Evolutionary conservation across 2,888 invertebrate species (phyloP).

Genomic region (Agrypnus murinus): DNA sequence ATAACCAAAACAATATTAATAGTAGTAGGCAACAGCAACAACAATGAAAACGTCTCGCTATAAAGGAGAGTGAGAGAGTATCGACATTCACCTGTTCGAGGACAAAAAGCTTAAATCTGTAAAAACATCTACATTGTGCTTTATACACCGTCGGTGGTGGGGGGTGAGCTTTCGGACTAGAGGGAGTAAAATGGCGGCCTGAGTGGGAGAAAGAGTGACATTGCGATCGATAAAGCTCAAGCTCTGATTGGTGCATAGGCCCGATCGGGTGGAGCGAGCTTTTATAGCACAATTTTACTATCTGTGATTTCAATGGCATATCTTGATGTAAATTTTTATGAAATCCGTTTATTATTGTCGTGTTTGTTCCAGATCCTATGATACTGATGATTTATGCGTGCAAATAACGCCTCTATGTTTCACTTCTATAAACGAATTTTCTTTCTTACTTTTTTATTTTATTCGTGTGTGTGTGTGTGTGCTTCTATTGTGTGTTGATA

Average conservation of each 20-base stretch:
- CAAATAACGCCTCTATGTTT: constrained; percentile 34
- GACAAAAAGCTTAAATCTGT: constrained; percentile 57
- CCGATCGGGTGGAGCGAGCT: constrained; percentile 64
- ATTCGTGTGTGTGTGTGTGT: too few species aligned
- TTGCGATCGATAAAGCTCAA: constrained; percentile 70
- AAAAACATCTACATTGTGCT: constrained; percentile 63
- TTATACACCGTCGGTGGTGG: constrained; percentile 37
- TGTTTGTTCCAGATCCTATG: constrained; percentile 46
- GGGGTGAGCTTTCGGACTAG: constrained; percentile 57
- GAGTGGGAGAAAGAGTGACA: constrained; percentile 69
- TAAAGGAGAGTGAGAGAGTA: constrained; percentile 13
- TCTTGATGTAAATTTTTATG: constrained; percentile 57
- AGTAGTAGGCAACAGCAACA: constrained; percentile 21
- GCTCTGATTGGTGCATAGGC: constrained; percentile 68
- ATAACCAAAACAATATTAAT: constrained; percentile 44
- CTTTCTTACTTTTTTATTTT: background rate
- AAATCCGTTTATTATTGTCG: constrained; percentile 53
- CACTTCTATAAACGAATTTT: constrained; percentile 15
- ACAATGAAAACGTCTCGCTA: background rate
- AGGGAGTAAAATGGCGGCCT: constrained; percentile 69
- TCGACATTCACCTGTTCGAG: constrained; percentile 54
- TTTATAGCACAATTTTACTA: constrained; percentile 66
- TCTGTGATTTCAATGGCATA: constrained; percentile 66
- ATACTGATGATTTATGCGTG: constrained; percentile 50
- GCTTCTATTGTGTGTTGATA: too few species aligned